These are phyloP conservation scores for Ceuthmochares aereus DNA, from an alignment of 2,113 vertebrate genomes.

Conservation along the genomic window DNA sequence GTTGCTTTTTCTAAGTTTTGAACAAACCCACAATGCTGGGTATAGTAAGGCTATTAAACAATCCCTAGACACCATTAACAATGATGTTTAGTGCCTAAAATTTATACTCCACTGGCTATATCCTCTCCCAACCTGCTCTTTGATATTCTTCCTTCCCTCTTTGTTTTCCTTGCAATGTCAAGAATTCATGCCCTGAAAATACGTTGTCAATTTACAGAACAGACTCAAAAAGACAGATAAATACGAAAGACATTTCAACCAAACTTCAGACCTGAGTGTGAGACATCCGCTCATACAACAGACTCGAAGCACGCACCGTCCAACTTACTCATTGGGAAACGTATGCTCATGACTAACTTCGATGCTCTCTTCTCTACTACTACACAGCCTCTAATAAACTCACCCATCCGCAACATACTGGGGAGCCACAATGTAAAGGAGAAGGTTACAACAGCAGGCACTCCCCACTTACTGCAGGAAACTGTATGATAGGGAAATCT, in stretches of 20 bases:
- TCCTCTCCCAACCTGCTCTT: background rate
- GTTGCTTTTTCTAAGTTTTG: background rate
- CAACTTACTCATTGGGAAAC: background rate
- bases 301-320: accelerated
- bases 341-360: accelerated
- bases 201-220: background rate
- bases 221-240: background rate
- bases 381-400: background rate
- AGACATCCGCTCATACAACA: background rate
- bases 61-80: background rate
- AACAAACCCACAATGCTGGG: background rate
- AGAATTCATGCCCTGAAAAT: background rate
- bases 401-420: background rate
- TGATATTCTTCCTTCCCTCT: background rate
- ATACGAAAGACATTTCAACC: background rate
- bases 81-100: background rate
- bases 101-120: background rate
- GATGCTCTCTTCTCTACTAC: background rate
- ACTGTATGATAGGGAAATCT: background rate
- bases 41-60: background rate
- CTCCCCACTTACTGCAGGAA: background rate
- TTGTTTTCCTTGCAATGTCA: background rate
- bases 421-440: background rate
- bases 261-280: background rate
- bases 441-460: background rate